These are phyloP conservation scores for Sapajus apella DNA, from an alignment of 2,113 vertebrate species.

Conservation along the genomic window DNA sequence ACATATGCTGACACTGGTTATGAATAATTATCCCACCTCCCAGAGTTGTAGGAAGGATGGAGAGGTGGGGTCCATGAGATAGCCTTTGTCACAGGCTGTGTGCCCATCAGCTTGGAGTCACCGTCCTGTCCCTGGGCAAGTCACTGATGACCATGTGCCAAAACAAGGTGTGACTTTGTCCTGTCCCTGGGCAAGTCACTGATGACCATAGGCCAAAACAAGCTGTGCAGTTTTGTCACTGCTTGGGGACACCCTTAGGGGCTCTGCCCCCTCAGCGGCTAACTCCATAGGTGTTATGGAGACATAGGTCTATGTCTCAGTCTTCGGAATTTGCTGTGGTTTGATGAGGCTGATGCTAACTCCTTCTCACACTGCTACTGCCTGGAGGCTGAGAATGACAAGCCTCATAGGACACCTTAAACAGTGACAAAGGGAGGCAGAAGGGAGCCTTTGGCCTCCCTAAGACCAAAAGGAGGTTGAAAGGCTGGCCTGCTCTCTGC, in stretches of 20 bases:
- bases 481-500: neutral
- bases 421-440: no score
- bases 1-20: neutral
- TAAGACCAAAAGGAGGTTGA: neutral
- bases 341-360: constrained; percentile 88
- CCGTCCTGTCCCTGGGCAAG: neutral
- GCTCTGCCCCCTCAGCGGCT: neutral
- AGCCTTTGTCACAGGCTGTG: neutral
- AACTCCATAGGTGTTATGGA: constrained; percentile 86
- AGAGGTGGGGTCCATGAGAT: neutral
- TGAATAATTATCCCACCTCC: neutral
- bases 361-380: constrained; percentile 94
- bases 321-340: constrained; percentile 92
- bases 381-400: constrained; percentile 88
- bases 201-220: neutral
- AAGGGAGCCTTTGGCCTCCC: no score
- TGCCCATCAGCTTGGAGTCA: neutral
- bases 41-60: neutral
- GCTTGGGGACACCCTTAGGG: neutral
- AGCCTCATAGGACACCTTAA: constrained; percentile 86
- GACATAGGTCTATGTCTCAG: constrained; percentile 93
- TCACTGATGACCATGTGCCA: neutral
- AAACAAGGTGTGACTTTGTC: neutral
- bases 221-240: neutral
- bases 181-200: no score